A percentile compares a stretch with the other conserved stretches of the same genome.
Conservation (phyloP, 2,888 invertebrate species). For the Liodrosophila aerea region DNA sequence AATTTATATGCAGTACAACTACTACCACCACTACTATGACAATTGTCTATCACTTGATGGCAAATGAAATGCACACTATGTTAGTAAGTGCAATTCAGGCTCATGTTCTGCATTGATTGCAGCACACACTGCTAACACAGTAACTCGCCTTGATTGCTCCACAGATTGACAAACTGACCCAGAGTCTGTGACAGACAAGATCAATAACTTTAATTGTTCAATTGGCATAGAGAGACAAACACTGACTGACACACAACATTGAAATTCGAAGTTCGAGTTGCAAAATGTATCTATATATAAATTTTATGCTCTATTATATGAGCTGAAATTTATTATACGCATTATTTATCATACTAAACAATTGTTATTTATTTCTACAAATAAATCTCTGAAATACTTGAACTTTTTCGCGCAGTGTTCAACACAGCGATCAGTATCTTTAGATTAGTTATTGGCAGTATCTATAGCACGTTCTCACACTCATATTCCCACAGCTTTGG, state of each 20-base stretch:
- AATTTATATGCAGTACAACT: slow-evolving; percentile 31
- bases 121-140: slow-evolving; percentile 53
- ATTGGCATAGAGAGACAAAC: slow-evolving; percentile 27
- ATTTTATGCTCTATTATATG: too few species aligned
- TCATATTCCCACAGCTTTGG: slow-evolving; percentile 36
- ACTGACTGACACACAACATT: slow-evolving; percentile 17
- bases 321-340: too few species aligned
- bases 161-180: slow-evolving; percentile 56
- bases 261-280: slow-evolving; percentile 1
- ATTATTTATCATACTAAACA: too few species aligned
- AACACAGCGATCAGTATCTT: too few species aligned
- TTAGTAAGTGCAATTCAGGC: slow-evolving; percentile 52
- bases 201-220: slow-evolving; percentile 46
- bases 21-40: slow-evolving; percentile 1
- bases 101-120: slow-evolving; percentile 34
- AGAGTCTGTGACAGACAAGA: slow-evolving; percentile 54
- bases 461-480: too few species aligned
- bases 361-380: too few species aligned
- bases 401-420: too few species aligned
- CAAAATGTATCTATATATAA: background rate
- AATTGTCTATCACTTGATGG: slow-evolving; percentile 52
- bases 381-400: too few species aligned
- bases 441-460: too few species aligned
- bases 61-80: slow-evolving; percentile 57
- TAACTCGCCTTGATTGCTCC: slow-evolving; percentile 37